phyloP scores from a whole-genome alignment of 2,888 invertebrate genomes.

The Campoplex nolae region DNA sequence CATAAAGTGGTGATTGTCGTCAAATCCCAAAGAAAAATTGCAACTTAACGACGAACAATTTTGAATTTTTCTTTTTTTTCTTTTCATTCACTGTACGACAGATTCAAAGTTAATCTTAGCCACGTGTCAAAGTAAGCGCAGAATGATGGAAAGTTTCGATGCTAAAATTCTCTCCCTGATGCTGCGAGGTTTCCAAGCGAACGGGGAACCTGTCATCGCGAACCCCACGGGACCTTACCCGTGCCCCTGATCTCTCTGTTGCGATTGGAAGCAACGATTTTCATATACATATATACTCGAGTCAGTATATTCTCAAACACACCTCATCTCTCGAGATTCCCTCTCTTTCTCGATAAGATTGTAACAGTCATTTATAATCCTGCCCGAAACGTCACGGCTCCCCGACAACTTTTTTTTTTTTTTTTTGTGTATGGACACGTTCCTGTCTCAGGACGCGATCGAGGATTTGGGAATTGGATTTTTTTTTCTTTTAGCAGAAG shows the following conservation, averaged over 20 bases:
- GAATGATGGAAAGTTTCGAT: slow-evolving; percentile 53
- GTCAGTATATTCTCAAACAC: slow-evolving; percentile 28
- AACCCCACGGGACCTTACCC: slow-evolving; percentile 78
- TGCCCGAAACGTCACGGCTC: slow-evolving; percentile 47
- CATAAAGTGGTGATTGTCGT: neutral
- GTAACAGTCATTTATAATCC: slow-evolving; percentile 82
- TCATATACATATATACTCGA: slow-evolving; percentile 26
- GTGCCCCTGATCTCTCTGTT: slow-evolving; percentile 80
- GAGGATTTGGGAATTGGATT: slow-evolving; percentile 68
- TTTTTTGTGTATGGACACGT: slow-evolving; percentile 11
- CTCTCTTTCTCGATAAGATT: slow-evolving; percentile 78
- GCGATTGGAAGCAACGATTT: slow-evolving; percentile 76
- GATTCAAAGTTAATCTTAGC: slow-evolving; percentile 79
- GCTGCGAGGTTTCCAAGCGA: slow-evolving; percentile 57
- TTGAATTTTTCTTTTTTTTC: slow-evolving; percentile 15
- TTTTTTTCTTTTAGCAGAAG: slow-evolving; percentile 20
- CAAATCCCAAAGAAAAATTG: neutral
- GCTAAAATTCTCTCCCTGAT: slow-evolving; percentile 62
- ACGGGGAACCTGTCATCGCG: slow-evolving; percentile 80
- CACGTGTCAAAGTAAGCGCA: slow-evolving; percentile 71
- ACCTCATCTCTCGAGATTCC: slow-evolving; percentile 62
- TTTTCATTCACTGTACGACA: slow-evolving; percentile 66
- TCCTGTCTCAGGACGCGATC: slow-evolving; percentile 37
- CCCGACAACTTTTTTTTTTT: slow-evolving; percentile 24
- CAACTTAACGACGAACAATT: neutral